A percentile compares a stretch with the other conserved stretches of the same genome.
phyloP scores from a whole-genome alignment of 2,888 invertebrate genomes.

The Vandiemenella viatica region DNA sequence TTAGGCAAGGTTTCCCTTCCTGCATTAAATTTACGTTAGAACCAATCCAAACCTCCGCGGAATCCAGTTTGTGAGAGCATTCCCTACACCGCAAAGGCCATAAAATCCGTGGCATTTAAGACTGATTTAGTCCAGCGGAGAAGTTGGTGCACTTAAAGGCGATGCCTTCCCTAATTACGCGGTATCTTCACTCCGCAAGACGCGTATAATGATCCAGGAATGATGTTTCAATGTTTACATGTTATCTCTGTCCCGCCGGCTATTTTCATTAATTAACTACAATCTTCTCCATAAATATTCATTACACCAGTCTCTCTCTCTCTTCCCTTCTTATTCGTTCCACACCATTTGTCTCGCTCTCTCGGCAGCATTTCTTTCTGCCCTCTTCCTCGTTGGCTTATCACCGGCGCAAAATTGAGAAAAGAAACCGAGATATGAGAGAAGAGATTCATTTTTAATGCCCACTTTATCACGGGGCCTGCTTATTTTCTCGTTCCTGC shows the following conservation, averaged over 20 bases:
- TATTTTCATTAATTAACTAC: constrained; percentile 6
- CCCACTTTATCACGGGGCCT: neutral
- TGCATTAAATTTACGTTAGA: too few relatives aligned
- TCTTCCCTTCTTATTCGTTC: neutral
- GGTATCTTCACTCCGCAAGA: neutral
- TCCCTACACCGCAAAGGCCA: too few relatives aligned
- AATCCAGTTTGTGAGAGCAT: too few relatives aligned
- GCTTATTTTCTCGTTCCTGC: neutral
- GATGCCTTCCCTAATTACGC: neutral
- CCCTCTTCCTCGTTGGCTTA: neutral
- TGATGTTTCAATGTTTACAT: neutral
- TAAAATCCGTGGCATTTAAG: too few relatives aligned
- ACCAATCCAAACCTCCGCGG: too few relatives aligned
- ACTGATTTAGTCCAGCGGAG: too few relatives aligned
- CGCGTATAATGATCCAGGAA: neutral
- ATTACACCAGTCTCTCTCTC: constrained; percentile 2
- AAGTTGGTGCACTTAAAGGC: neutral
- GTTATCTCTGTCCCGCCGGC: constrained; percentile 1
- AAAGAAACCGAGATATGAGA: constrained; percentile 3
- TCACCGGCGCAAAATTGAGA: constrained; percentile 2
- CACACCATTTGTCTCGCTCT: constrained; percentile 15
- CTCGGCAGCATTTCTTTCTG: constrained; percentile 6
- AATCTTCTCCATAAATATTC: constrained; percentile 6
- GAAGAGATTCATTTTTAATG: constrained; percentile 3
- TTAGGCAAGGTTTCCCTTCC: too few relatives aligned